phyloP scores from a whole-genome alignment of 2,888 invertebrate genomes.

The Cryptus armator region DNA sequence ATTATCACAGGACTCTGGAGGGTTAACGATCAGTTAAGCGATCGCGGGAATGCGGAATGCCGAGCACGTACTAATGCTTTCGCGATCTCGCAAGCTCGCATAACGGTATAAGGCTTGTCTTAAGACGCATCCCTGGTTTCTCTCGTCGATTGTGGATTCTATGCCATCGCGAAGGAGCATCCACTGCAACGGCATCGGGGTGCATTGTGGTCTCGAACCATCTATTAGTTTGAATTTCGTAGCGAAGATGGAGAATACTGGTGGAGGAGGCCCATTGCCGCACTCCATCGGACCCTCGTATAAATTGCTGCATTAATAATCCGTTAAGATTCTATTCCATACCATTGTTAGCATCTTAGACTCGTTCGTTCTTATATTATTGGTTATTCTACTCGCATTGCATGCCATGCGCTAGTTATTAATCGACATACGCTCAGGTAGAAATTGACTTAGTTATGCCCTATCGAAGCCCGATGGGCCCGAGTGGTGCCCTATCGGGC shows the following conservation, averaged over 20 bases:
- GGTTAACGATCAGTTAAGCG: conserved; percentile 81
- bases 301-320: conserved; percentile 60
- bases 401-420: background rate
- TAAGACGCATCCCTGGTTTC: conserved; percentile 13
- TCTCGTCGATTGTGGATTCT: conserved; percentile 54
- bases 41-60: conserved; percentile 77
- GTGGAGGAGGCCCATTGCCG: conserved; percentile 8
- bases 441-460: no score
- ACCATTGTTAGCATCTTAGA: conserved; percentile 1
- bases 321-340: conserved; percentile 51
- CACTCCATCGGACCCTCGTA: conserved; percentile 35
- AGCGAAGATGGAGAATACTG: conserved; percentile 23
- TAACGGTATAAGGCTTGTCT: conserved; percentile 44
- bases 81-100: conserved; percentile 48
- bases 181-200: background rate
- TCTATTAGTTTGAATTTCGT: conserved; percentile 65
- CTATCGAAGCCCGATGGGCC: no score
- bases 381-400: background rate
- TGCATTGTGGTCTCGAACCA: conserved; percentile 64
- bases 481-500: no score
- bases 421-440: no score
- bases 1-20: conserved; percentile 73
- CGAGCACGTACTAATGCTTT: conserved; percentile 77
- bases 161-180: conserved; percentile 55
- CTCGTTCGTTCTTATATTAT: background rate